These are phyloP conservation scores for Hemaris fuciformis DNA, from an alignment of 2,888 invertebrate genomes.

Conservation along the genomic window DNA sequence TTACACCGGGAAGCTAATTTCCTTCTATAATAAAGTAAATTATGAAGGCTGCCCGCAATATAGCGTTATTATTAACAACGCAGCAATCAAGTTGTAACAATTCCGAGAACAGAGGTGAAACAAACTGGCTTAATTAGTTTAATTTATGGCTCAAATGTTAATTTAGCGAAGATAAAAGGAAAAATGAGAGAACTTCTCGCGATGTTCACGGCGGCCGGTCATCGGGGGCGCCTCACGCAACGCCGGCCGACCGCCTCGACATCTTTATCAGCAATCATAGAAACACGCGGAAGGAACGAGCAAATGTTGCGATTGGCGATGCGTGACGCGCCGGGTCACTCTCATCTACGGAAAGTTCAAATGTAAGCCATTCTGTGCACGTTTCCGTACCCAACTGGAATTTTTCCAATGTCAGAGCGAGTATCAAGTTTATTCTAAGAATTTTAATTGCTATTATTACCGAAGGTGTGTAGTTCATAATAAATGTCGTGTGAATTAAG, in stretches of 20 bases:
- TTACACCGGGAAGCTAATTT: not conserved
- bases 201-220: not conserved
- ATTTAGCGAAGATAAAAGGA: not conserved
- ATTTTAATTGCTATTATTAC: too few species aligned
- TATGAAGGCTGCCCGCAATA: not conserved
- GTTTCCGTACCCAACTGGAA: too few species aligned
- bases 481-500: too few species aligned
- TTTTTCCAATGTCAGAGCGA: too few species aligned
- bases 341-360: not conserved
- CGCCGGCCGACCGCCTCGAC: not conserved
- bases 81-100: not conserved
- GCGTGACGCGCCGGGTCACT: not conserved
- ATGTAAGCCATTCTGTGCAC: too few species aligned
- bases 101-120: constrained; percentile 8
- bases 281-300: not conserved
- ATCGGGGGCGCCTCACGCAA: not conserved
- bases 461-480: too few species aligned
- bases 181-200: constrained; percentile 7
- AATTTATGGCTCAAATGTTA: not conserved
- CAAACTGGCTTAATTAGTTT: constrained; percentile 1
- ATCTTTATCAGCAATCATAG: not conserved
- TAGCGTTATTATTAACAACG: not conserved
- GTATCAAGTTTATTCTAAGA: too few species aligned
- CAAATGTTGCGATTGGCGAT: not conserved
- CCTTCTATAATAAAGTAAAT: not conserved